phyloP scores from a whole-genome alignment of 2,113 vertebrate species.

The Pterocles orientalis region DNA sequence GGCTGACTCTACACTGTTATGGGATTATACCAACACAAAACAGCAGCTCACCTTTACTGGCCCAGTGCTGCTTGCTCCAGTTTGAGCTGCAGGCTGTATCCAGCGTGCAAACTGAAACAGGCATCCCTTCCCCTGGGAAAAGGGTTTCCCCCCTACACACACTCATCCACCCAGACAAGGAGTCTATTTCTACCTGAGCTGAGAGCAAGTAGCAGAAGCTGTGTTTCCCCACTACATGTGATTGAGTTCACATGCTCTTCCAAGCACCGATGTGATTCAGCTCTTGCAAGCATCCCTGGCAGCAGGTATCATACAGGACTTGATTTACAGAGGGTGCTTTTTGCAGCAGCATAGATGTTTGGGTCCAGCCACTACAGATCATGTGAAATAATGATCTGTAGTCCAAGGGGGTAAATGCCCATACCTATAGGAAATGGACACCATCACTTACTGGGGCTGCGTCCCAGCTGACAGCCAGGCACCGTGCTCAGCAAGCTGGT shows the following conservation, averaged over 20 bases:
- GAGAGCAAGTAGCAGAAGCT: background rate
- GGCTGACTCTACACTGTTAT: background rate
- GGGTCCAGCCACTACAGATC: background rate
- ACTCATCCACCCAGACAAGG: background rate
- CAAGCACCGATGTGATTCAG: background rate
- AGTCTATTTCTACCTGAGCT: background rate
- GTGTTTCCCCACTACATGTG: background rate
- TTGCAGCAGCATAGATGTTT: background rate
- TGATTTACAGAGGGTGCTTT: background rate
- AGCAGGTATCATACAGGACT: background rate
- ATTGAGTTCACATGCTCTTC: background rate
- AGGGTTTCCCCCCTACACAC: fast-evolving
- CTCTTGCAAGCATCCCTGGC: background rate
- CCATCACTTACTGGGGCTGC: background rate
- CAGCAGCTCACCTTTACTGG: background rate
- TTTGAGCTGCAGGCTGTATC: background rate
- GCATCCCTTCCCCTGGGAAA: background rate
- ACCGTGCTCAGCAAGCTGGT: background rate
- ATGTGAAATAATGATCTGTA: background rate
- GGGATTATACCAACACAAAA: background rate
- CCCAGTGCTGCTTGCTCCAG: background rate
- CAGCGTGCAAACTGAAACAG: background rate
- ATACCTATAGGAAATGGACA: background rate
- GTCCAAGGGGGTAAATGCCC: background rate
- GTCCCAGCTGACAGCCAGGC: background rate